A percentile compares a stretch with the other conserved stretches of the same genome.
Conservation (phyloP, 2,113 vertebrate species). For the Malurus alboscapulatus region DNA sequence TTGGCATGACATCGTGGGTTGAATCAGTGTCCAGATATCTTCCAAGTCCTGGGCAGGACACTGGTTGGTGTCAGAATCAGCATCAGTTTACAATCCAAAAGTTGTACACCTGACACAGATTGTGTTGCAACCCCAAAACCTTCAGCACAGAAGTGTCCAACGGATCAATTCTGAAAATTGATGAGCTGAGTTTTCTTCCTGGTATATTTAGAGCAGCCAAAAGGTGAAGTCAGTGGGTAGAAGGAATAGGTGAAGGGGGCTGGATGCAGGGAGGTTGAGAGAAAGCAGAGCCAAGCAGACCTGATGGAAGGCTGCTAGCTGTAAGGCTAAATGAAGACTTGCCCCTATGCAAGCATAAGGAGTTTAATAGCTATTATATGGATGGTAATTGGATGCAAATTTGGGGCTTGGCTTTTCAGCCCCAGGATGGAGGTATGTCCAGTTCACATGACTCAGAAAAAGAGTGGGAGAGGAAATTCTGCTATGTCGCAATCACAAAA, state of each 20-base stretch:
- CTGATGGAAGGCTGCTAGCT: background rate
- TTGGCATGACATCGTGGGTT: background rate
- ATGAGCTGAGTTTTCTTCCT: background rate
- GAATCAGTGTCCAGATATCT: background rate
- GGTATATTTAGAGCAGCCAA: background rate
- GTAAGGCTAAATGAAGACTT: background rate
- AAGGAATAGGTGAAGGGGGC: background rate
- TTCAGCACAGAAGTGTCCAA: background rate
- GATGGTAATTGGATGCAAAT: background rate
- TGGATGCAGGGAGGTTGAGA: background rate
- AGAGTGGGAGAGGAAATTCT: background rate
- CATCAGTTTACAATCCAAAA: background rate
- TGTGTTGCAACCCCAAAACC: background rate
- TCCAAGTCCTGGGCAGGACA: background rate
- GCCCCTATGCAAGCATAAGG: background rate
- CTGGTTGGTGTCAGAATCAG: background rate
- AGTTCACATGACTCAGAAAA: background rate
- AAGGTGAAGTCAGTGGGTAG: background rate
- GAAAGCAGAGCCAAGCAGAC: background rate
- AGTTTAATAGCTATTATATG: background rate
- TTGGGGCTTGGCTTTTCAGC: background rate
- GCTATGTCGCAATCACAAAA: background rate
- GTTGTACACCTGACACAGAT: background rate
- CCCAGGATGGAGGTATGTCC: background rate
- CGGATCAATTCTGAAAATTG: background rate